Percentiles rank a stretch among this genome's conserved stretches.
Evolutionary conservation across 2,797 vertebrate species (phyloP).

Genomic region (Galagoides demidoff): DNA sequence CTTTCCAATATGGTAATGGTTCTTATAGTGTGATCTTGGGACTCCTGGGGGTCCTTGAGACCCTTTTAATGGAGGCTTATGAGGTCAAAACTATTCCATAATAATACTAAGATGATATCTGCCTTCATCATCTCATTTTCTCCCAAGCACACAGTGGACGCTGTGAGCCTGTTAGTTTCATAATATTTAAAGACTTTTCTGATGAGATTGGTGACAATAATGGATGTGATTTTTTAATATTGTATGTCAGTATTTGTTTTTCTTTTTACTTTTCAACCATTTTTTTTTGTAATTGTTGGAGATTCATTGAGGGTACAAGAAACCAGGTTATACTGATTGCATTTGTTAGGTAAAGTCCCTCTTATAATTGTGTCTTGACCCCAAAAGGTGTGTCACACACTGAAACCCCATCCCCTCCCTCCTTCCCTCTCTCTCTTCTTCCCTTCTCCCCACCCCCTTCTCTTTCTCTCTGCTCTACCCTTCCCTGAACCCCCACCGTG

Average conservation of each 20-base stretch:
- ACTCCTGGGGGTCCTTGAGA: background rate
- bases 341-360: too few relatives aligned
- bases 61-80: background rate
- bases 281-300: too few relatives aligned
- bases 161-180: background rate
- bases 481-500: too few relatives aligned
- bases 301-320: too few relatives aligned
- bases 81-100: background rate
- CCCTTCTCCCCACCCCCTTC: too few relatives aligned
- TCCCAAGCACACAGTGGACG: background rate
- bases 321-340: too few relatives aligned
- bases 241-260: background rate
- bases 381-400: too few relatives aligned
- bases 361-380: too few relatives aligned
- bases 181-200: conserved; percentile 16
- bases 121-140: background rate
- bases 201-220: background rate
- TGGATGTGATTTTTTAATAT: background rate
- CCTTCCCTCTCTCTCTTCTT: too few relatives aligned
- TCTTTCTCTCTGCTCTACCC: too few relatives aligned
- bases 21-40: background rate
- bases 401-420: too few relatives aligned
- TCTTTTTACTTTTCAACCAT: too few relatives aligned
- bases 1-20: background rate
- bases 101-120: background rate